These are phyloP conservation scores for Platycnemis pennipes DNA, from an alignment of 2,888 invertebrate genomes.

Conservation along the genomic window DNA sequence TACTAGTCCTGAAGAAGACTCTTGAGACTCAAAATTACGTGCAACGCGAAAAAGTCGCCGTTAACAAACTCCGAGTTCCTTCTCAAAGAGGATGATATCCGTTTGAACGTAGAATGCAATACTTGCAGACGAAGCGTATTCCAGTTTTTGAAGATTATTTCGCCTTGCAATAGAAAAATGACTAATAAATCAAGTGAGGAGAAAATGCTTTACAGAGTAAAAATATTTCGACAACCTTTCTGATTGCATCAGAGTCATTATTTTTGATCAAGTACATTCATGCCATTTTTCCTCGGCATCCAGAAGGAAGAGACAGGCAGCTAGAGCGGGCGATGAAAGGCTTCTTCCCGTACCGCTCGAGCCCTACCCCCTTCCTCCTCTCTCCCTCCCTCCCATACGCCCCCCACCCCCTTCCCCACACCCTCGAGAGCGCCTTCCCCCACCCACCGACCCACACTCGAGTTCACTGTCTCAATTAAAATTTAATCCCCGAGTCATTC, in stretches of 20 bases:
- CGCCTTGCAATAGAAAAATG: not conserved
- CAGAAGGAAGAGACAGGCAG: not conserved
- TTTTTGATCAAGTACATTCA: not conserved
- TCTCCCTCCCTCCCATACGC: not conserved
- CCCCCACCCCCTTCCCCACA: not conserved
- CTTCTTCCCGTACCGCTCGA: not conserved
- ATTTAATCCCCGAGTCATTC: conserved; percentile 23
- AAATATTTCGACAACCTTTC: not conserved
- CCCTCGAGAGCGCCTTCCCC: not conserved
- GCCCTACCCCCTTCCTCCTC: not conserved
- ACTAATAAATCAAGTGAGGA: not conserved
- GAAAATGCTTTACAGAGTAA: not conserved
- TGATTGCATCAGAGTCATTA: not conserved
- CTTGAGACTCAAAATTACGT: no score
- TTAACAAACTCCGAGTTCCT: no score
- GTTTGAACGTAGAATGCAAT: no score
- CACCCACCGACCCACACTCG: no score
- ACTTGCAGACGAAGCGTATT: no score
- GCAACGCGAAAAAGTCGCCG: no score
- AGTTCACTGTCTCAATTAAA: not conserved
- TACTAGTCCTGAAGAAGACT: no score
- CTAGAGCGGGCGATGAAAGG: not conserved
- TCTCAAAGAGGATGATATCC: no score
- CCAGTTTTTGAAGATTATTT: no score
- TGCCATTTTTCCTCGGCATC: not conserved